Percentiles rank a stretch among this genome's conserved stretches.
Conservation (phyloP, 1,140 invertebrate genomes). For the Leucophenga varia region DNA sequence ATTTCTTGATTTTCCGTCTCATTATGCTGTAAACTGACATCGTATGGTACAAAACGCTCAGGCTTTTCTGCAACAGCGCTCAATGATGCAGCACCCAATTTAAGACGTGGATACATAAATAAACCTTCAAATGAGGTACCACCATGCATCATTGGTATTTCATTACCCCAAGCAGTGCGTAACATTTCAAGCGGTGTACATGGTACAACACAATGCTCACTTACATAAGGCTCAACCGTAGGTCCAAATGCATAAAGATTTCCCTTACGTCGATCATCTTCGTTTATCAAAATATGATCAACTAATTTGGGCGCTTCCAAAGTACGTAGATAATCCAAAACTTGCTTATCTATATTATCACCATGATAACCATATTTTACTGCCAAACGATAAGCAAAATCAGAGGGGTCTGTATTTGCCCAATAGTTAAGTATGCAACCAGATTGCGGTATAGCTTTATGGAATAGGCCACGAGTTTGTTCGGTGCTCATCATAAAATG, state of each 20-base stretch:
- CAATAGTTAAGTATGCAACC: constrained; percentile 59
- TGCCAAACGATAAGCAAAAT: constrained; percentile 35
- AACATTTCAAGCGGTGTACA: constrained; percentile 39
- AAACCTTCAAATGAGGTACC: constrained; percentile 50
- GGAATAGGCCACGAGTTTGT: constrained; percentile 59
- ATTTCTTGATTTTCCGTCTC: neutral
- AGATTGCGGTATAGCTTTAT: constrained; percentile 64
- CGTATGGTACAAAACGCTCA: constrained; percentile 19
- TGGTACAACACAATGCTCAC: constrained; percentile 34
- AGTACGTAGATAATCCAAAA: constrained; percentile 49
- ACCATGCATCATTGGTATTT: constrained; percentile 52
- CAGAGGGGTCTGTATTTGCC: constrained; percentile 14
- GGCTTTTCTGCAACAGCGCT: constrained; percentile 28
- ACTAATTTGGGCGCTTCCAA: constrained; percentile 27
- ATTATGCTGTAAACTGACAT: constrained; percentile 16
- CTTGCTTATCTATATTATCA: constrained; percentile 37
- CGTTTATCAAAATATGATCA: constrained; percentile 22
- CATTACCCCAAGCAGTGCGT: constrained; percentile 41
- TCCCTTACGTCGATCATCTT: constrained; percentile 29
- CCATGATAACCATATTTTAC: constrained; percentile 29
- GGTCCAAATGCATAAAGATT: constrained; percentile 38
- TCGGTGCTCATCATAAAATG: constrained; percentile 43
- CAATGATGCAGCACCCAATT: constrained; percentile 21
- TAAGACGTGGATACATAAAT: constrained; percentile 38
- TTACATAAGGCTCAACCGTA: constrained; percentile 41